Base-by-base conservation (phyloP, 2,113 vertebrate genomes). In the Onychostruthus taczanowskii region DNA sequence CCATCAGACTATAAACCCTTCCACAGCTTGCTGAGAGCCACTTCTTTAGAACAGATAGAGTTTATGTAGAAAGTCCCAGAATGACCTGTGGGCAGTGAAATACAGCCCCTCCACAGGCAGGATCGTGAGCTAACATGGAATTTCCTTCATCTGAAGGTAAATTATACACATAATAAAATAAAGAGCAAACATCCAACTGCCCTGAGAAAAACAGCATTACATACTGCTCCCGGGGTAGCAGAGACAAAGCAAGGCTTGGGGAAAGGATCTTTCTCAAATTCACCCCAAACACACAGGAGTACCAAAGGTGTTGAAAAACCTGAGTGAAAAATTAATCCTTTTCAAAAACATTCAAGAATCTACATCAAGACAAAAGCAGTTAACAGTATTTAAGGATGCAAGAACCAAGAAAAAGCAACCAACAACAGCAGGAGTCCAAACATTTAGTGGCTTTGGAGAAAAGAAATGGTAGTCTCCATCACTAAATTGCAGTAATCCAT, bases 261-360 rank as follows among this genome's bases (percentile, higher is more conserved):
- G 7, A 49, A 73, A 83, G 56, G 11, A 3, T 43, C 19, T 41
- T 80, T 14, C 5, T 35, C 11, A 37, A 39, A 75, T 35, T 88
- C 20, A 66, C 6, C 2, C 7, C 4, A 21, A 41, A 53, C 11
- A 52, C 4, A 27, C 1, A 2, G 13, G 11, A 30, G 4, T 39
- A 74, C 20, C 41, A 76, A 88, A 75, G 22, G 16, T 37, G 10
- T 85, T 15, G 22, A 91, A 76, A 3, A 16, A 46, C 17, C 1
- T 23, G 9, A 66, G 15, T 37, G 24, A 75, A 92, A 90, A 85
- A 67, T 4, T 8, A 4, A 52, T 39, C 6, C 7, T 53, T 62
- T 92, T 79, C 39, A 16, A 70, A 90, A 86, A 35, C 16, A 43
- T 53, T 31, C 14, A 62, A 73, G 16, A 2, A 74, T 28, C 30